A percentile compares a stretch with the other conserved stretches of the same genome.
Evolutionary conservation across 2,888 invertebrate genomes (phyloP).

Genomic region (Tenthredo distinguenda): DNA sequence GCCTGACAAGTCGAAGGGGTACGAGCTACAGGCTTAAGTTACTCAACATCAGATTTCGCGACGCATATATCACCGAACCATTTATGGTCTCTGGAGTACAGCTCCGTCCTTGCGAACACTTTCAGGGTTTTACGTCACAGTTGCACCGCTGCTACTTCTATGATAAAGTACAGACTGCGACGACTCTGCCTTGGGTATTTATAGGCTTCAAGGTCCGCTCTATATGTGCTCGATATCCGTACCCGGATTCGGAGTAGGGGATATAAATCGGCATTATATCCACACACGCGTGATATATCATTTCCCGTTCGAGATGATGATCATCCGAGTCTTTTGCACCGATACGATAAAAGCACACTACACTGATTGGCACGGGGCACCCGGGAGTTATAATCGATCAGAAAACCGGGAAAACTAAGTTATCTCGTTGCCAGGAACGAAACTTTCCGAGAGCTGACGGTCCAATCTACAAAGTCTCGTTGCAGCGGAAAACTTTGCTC

Average conservation of each 20-base stretch:
- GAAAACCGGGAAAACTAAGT: not conserved
- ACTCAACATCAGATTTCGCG: slow-evolving; percentile 11
- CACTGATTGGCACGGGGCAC: not conserved
- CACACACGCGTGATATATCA: not conserved
- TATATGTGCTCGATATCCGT: slow-evolving; percentile 1
- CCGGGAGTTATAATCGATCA: slow-evolving; percentile 7
- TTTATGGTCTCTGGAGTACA: not conserved
- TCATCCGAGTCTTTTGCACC: not conserved
- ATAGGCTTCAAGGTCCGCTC: slow-evolving; percentile 5
- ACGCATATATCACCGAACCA: not conserved
- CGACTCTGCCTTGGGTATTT: not conserved
- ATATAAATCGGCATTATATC: not conserved
- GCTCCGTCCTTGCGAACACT: not conserved
- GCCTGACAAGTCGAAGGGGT: not conserved
- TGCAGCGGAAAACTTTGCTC: slow-evolving; percentile 8
- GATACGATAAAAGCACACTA: not conserved
- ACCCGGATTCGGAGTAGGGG: not conserved
- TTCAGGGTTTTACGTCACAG: slow-evolving; percentile 8
- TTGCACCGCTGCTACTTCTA: not conserved
- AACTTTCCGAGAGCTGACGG: slow-evolving; percentile 5
- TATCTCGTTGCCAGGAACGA: slow-evolving; percentile 35
- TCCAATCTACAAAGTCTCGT: not conserved
- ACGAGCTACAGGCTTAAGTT: not conserved
- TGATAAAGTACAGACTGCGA: not conserved
- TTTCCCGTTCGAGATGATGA: not conserved